These are phyloP conservation scores for Rostratula benghalensis DNA, from an alignment of 2,113 vertebrate genomes.

Conservation along the genomic window DNA sequence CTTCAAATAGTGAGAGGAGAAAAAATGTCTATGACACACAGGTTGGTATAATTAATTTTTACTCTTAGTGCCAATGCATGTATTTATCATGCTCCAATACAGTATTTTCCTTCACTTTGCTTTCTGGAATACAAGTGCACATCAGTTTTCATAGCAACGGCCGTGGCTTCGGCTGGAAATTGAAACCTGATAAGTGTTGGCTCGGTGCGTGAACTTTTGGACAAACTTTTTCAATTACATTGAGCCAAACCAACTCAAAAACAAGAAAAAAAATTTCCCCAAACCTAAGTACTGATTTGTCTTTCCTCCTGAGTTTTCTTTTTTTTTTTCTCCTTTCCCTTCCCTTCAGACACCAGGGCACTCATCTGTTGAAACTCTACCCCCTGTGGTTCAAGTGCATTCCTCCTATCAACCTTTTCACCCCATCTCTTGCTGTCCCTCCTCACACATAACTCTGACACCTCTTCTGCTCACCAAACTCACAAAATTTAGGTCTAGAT, in stretches of 20 bases:
- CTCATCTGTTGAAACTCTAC: background rate
- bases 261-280: background rate
- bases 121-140: constrained; percentile 32
- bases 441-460: background rate
- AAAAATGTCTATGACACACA: background rate
- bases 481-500: background rate
- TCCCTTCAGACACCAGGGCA: background rate
- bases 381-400: constrained; percentile 37
- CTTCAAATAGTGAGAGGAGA: background rate
- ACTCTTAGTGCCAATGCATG: background rate
- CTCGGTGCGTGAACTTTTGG: background rate
- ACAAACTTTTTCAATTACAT: constrained; percentile 8
- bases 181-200: constrained; percentile 56
- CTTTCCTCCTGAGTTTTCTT: no score
- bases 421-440: background rate
- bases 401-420: constrained; percentile 35
- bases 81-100: background rate
- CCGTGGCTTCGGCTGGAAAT: constrained; percentile 50
- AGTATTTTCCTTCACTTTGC: constrained; percentile 34
- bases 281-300: background rate
- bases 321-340: accelerated
- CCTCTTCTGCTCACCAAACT: background rate
- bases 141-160: constrained; percentile 56
- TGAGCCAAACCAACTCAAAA: constrained; percentile 3
- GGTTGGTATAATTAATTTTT: background rate